Conservation (phyloP, 2,113 vertebrate species). For the Ochotona curzoniae region DNA sequence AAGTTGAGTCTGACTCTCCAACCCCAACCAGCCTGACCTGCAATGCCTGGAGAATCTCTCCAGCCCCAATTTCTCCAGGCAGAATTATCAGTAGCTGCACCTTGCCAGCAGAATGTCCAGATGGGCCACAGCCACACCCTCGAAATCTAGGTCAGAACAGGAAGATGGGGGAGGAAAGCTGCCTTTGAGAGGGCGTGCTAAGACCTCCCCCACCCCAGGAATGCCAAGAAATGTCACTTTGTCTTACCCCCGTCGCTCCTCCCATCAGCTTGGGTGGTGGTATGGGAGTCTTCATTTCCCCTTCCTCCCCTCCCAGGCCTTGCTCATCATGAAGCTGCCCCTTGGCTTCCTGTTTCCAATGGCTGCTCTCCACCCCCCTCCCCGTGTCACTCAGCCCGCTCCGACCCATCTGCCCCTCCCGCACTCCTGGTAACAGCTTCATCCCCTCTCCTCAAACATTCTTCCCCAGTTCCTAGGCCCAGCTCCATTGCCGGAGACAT, state of each 20-base stretch:
- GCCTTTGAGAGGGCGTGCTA: background rate
- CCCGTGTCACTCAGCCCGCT: background rate
- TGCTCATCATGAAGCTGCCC: background rate
- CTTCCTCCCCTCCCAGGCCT: background rate
- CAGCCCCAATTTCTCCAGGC: background rate
- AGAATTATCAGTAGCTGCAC: conserved; percentile 39
- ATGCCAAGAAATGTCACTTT: background rate
- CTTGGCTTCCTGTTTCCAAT: background rate
- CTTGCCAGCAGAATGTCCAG: conserved; percentile 16
- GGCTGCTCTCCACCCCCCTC: background rate
- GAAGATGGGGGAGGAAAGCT: background rate
- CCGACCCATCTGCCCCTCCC: background rate
- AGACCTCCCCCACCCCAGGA: no score
- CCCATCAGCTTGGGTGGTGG: no score
- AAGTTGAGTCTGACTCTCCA: background rate
- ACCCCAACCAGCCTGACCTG: background rate
- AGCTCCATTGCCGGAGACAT: conserved; percentile 69
- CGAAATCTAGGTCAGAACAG: background rate
- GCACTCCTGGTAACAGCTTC: background rate
- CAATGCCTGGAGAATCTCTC: background rate
- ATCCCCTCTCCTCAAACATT: background rate
- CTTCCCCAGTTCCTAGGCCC: conserved; percentile 31
- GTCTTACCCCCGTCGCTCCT: no score
- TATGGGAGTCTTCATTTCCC: rapidly evolving
- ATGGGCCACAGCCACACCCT: background rate